Conservation (phyloP, 2,797 vertebrate species). For the Chaetodon trifasciatus region DNA sequence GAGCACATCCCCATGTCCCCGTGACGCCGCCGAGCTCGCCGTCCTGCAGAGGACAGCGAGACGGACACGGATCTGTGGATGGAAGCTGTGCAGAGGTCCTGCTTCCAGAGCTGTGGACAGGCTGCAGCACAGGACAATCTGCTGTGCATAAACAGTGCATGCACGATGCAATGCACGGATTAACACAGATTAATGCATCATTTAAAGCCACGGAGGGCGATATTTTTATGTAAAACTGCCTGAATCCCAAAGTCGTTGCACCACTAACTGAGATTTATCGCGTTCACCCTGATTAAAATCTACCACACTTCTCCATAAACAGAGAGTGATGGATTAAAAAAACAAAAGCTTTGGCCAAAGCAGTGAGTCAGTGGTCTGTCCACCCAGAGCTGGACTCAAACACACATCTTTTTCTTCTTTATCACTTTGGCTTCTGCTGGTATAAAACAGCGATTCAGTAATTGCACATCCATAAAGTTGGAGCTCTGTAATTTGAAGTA, state of each 20-base stretch:
- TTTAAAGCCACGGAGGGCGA: background rate
- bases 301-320: background rate
- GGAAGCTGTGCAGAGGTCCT: background rate
- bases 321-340: background rate
- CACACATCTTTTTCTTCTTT: background rate
- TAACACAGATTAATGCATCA: background rate
- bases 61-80: slow-evolving; percentile 5
- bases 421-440: background rate
- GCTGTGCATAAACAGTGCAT: background rate
- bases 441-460: too few species aligned
- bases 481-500: background rate
- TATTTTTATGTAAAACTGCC: background rate
- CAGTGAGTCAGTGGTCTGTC: too few species aligned
- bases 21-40: slow-evolving; percentile 17
- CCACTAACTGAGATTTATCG: background rate
- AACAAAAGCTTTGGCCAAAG: too few species aligned
- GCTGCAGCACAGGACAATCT: background rate
- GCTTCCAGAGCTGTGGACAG: background rate
- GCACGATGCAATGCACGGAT: background rate
- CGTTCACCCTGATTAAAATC: background rate
- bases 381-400: background rate
- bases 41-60: background rate
- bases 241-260: background rate
- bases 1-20: background rate
- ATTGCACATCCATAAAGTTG: background rate